Evolutionary conservation across 2,888 invertebrate species (phyloP).

Genomic region (Nephrocerus scutellatus): DNA sequence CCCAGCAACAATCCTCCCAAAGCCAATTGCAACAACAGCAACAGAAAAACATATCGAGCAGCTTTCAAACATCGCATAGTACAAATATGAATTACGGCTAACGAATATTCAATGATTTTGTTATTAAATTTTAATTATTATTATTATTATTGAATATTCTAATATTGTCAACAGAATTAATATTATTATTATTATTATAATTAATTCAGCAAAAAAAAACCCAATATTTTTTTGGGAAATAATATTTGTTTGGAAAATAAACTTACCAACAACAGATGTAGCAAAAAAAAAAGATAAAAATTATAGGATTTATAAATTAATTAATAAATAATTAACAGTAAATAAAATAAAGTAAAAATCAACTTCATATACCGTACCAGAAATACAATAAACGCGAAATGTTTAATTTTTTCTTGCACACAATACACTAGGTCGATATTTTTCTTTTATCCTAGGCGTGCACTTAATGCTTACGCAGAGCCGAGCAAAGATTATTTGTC

Average conservation of each 20-base stretch:
- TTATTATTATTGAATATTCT: conserved; percentile 37
- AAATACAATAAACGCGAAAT: too few species aligned
- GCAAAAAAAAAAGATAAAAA: too few species aligned
- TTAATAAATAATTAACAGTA: too few species aligned
- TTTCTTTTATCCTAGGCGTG: too few species aligned
- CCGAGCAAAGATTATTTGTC: too few species aligned
- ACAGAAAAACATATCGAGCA: conserved; percentile 43
- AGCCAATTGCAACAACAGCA: conserved; percentile 26
- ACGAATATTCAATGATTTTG: conserved; percentile 27
- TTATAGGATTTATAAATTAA: too few species aligned
- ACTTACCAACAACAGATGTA: conserved; percentile 27
- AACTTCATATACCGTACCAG: too few species aligned
- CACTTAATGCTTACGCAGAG: too few species aligned
- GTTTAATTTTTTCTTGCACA: too few species aligned
- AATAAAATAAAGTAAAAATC: too few species aligned
- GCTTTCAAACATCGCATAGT: conserved; percentile 47
- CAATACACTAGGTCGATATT: too few species aligned
- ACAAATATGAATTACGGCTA: conserved; percentile 49
- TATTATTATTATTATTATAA: conserved; percentile 39
- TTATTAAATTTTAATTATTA: conserved; percentile 20
- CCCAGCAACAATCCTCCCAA: conserved; percentile 19
- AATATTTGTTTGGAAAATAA: conserved; percentile 30
- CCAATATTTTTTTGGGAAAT: conserved; percentile 27
- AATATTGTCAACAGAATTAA: conserved; percentile 33
- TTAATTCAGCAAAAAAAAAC: conserved; percentile 32